Percentiles rank a stretch among this genome's conserved stretches.
Evolutionary conservation across 2,888 invertebrate species (phyloP).

Genomic region (Argynnis bischoffii): DNA sequence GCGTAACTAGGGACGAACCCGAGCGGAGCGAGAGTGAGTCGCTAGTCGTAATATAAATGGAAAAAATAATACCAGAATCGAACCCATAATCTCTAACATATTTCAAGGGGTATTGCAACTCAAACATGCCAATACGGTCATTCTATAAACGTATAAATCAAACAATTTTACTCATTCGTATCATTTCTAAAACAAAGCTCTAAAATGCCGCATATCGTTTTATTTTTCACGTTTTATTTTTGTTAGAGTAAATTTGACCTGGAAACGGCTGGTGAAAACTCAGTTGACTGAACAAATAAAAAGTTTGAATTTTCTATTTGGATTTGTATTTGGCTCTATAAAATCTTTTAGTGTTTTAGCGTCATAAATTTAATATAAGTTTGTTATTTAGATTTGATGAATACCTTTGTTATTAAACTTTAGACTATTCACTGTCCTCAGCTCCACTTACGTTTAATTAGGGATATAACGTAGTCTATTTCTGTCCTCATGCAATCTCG

Average conservation of each 20-base stretch:
- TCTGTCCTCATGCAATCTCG: no score
- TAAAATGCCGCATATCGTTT: conserved; percentile 4
- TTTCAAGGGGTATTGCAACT: no score
- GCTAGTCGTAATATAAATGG: no score
- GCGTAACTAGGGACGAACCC: no score
- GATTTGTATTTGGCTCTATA: conserved; percentile 10
- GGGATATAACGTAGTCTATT: no score
- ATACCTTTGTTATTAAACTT: no score
- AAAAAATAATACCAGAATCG: neutral
- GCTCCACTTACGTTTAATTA: no score
- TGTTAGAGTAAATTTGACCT: conserved; percentile 22
- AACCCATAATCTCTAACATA: neutral
- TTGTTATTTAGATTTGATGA: neutral
- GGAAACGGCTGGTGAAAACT: conserved; percentile 18
- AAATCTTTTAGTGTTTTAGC: neutral
- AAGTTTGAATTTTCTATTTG: conserved; percentile 22
- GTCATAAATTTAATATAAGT: neutral
- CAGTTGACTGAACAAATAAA: conserved; percentile 24
- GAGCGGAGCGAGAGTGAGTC: no score
- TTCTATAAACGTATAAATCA: neutral
- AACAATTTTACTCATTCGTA: conserved; percentile 10
- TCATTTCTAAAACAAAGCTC: conserved; percentile 15
- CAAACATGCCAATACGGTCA: no score
- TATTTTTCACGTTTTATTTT: conserved; percentile 11
- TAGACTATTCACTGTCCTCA: no score